These are phyloP conservation scores for Colossoma macropomum DNA, from an alignment of 2,113 vertebrate species.

Conservation along the genomic window DNA sequence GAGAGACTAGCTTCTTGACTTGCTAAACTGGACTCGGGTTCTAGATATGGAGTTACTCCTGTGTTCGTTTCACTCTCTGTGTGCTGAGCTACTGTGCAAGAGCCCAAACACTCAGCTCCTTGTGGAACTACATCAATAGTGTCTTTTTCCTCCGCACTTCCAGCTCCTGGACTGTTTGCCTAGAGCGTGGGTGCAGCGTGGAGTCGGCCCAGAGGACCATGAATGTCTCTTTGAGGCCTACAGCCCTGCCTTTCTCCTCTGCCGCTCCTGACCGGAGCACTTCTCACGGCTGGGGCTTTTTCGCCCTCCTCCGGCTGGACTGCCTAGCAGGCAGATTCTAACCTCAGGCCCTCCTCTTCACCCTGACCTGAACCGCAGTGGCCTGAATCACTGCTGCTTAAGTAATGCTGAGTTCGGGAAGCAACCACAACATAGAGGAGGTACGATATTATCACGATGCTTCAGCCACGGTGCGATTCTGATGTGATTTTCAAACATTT, in stretches of 20 bases:
- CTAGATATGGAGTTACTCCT: too few relatives aligned
- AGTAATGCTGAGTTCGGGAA: constrained; percentile 16
- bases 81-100: not conserved
- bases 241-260: not conserved
- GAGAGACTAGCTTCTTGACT: too few relatives aligned
- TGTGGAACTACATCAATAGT: constrained; percentile 55
- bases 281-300: not conserved
- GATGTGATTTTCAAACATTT: too few relatives aligned
- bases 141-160: constrained; percentile 38
- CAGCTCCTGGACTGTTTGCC: constrained; percentile 41
- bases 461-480: not conserved
- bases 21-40: too few relatives aligned
- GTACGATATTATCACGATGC: too few relatives aligned
- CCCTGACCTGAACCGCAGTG: constrained; percentile 11
- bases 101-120: constrained; percentile 50
- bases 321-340: constrained; percentile 18
- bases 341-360: constrained; percentile 18
- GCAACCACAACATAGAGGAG: not conserved
- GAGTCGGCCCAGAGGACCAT: not conserved
- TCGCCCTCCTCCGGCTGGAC: constrained; percentile 10
- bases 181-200: constrained; percentile 12
- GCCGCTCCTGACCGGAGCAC: not conserved
- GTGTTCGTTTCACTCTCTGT: not conserved
- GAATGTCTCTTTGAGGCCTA: constrained; percentile 47
- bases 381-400: not conserved